phyloP scores from a whole-genome alignment of 2,113 vertebrate species.

The Cebus imitator region DNA sequence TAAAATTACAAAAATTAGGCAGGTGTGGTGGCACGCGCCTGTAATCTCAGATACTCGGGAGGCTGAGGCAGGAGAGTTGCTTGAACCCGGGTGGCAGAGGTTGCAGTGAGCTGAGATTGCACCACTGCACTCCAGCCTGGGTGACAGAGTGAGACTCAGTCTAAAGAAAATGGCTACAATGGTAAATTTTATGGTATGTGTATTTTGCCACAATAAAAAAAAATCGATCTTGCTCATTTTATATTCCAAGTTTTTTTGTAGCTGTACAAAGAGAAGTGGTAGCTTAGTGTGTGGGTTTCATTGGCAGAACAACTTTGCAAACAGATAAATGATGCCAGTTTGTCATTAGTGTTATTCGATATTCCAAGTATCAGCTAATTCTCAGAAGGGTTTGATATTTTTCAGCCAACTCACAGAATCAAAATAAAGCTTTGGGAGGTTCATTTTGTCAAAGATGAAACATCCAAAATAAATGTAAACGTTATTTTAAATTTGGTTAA shows the following conservation, averaged over 20 bases:
- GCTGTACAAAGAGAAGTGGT: neutral
- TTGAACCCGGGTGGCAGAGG: no score
- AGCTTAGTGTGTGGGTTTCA: neutral
- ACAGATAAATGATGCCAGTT: neutral
- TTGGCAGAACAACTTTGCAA: neutral
- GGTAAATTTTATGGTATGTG: neutral
- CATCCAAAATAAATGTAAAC: neutral
- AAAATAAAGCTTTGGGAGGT: slow-evolving; percentile 34
- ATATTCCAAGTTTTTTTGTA: neutral
- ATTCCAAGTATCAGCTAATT: neutral
- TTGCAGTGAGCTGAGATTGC: no score
- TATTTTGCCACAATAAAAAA: neutral
- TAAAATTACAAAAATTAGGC: no score
- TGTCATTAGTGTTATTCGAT: neutral
- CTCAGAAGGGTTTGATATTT: neutral
- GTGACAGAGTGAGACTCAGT: no score
- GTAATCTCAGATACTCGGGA: no score
- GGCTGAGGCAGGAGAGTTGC: no score
- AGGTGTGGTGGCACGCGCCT: no score
- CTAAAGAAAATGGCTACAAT: no score
- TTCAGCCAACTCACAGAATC: neutral
- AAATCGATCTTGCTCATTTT: neutral
- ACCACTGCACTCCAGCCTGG: no score
- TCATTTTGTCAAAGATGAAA: slow-evolving; percentile 4
- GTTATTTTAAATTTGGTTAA: slow-evolving; percentile 7